A percentile compares a stretch with the other conserved stretches of the same genome.
phyloP scores from a whole-genome alignment of 2,888 invertebrate species.

The Spodoptera picta region DNA sequence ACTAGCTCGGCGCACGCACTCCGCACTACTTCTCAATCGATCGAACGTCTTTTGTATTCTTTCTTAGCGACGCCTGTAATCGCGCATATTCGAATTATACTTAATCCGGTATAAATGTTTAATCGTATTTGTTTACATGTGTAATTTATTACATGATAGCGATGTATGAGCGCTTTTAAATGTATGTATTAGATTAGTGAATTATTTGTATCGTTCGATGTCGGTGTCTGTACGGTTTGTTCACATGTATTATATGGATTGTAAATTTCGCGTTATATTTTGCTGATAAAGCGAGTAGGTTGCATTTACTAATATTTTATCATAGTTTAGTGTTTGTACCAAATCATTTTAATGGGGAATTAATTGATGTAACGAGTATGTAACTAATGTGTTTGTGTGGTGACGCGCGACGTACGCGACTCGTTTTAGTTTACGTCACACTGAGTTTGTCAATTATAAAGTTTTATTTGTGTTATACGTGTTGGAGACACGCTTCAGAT shows the following conservation, averaged over 20 bases:
- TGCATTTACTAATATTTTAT: slow-evolving; percentile 89
- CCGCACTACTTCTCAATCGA: slow-evolving; percentile 54
- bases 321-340: slow-evolving; percentile 85
- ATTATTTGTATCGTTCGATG: slow-evolving; percentile 56
- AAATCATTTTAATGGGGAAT: slow-evolving; percentile 78
- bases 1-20: slow-evolving; percentile 55
- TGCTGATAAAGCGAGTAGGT: slow-evolving; percentile 77
- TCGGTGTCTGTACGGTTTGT: slow-evolving; percentile 42
- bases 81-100: slow-evolving; percentile 46
- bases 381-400: slow-evolving; percentile 37
- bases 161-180: slow-evolving; percentile 55
- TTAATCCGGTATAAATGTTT: slow-evolving; percentile 59
- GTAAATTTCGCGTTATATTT: slow-evolving; percentile 80
- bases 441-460: slow-evolving; percentile 83
- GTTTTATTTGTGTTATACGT: slow-evolving; percentile 64
- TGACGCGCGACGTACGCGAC: slow-evolving; percentile 34
- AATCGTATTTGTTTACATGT: slow-evolving; percentile 59
- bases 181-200: slow-evolving; percentile 58
- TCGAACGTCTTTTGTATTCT: slow-evolving; percentile 50
- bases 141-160: slow-evolving; percentile 63
- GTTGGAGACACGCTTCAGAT: slow-evolving; percentile 67
- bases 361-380: slow-evolving; percentile 62
- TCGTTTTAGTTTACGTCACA: slow-evolving; percentile 70
- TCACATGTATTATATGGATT: slow-evolving; percentile 77
- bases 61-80: slow-evolving; percentile 49